phyloP scores from a whole-genome alignment of 2,113 vertebrate genomes.

The Anarrhichthys ocellatus region DNA sequence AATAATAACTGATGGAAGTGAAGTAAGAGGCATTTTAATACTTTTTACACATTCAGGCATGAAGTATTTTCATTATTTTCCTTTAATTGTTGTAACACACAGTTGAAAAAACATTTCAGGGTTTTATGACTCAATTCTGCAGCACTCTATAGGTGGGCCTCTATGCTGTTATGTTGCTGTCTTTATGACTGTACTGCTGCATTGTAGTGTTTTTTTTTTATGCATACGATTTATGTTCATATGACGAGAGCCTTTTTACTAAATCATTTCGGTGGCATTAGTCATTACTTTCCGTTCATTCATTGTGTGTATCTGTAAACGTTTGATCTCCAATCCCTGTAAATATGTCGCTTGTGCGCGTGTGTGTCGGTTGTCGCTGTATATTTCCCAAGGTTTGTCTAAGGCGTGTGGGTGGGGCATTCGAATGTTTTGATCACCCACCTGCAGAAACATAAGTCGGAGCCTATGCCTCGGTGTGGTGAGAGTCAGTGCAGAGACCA shows the following conservation, averaged over 20 bases:
- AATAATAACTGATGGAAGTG: constrained; percentile 25
- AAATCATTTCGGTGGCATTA: neutral
- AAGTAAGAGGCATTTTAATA: neutral
- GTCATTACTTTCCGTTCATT: too few species aligned
- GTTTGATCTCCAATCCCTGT: neutral
- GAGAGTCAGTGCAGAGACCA: neutral
- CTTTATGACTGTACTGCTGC: neutral
- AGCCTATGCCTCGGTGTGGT: neutral
- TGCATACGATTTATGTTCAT: neutral
- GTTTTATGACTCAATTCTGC: neutral
- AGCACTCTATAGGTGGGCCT: neutral
- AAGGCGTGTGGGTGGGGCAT: too few species aligned
- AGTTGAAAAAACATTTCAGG: neutral
- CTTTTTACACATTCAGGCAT: neutral
- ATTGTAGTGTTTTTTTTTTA: neutral
- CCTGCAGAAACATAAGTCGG: neutral
- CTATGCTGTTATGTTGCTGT: neutral
- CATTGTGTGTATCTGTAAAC: neutral
- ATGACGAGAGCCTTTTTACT: neutral
- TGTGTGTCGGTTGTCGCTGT: neutral
- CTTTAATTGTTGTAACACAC: neutral
- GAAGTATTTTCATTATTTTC: neutral
- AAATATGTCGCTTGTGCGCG: neutral
- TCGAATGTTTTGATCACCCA: too few species aligned
- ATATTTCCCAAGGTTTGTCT: neutral